phyloP scores from a whole-genome alignment of 2,888 invertebrate species.

The Euphydryas editha region DNA sequence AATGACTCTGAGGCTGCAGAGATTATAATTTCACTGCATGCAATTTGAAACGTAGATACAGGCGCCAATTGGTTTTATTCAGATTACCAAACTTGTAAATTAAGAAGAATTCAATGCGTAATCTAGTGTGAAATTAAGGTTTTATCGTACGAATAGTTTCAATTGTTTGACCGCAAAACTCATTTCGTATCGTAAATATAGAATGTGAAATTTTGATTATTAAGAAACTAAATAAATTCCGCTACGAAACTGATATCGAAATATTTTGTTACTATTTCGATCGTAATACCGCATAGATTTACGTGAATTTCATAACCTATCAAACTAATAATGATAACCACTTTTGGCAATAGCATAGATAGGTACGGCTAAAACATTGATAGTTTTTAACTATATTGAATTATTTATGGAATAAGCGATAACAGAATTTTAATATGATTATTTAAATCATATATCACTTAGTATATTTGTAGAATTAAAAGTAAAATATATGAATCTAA shows the following conservation, averaged over 20 bases:
- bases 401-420: background rate
- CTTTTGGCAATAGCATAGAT: background rate
- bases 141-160: conserved; percentile 53
- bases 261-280: conserved; percentile 41
- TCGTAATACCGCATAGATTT: conserved; percentile 38
- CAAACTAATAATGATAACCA: background rate
- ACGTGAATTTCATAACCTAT: conserved; percentile 32
- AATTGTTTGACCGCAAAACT: conserved; percentile 80
- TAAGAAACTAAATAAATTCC: conserved; percentile 47
- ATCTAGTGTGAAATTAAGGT: conserved; percentile 79
- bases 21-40: conserved; percentile 3
- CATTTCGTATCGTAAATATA: conserved; percentile 66
- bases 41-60: conserved; percentile 27
- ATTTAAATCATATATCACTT: no score
- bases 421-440: background rate
- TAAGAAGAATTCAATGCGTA: conserved; percentile 54
- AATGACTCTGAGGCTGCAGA: background rate
- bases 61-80: conserved; percentile 52
- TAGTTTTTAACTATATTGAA: background rate
- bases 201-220: conserved; percentile 67
- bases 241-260: conserved; percentile 45
- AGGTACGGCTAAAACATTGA: background rate
- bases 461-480: no score
- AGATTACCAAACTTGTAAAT: conserved; percentile 45
- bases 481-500: no score